Conservation (phyloP, 2,888 invertebrate genomes). For the Formica aserva region DNA sequence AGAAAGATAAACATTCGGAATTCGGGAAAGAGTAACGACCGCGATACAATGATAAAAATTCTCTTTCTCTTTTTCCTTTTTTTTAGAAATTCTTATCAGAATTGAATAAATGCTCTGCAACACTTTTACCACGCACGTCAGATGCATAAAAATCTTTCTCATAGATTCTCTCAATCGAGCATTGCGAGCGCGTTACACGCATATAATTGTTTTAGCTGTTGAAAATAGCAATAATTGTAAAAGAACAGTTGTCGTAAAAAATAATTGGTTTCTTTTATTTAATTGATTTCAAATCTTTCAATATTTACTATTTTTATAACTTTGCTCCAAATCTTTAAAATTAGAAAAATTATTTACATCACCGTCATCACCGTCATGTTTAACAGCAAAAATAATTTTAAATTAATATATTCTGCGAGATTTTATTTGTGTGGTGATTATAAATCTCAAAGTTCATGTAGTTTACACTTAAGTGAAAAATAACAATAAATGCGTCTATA, state of each 20-base stretch:
- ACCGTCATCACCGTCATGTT: not conserved
- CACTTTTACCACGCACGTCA: not conserved
- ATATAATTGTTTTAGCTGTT: not conserved
- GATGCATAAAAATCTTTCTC: conserved; percentile 12
- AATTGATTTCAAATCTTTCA: not conserved
- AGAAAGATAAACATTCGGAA: conserved; percentile 8
- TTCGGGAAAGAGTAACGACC: conserved; percentile 20
- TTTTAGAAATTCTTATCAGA: not conserved
- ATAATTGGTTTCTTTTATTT: not conserved
- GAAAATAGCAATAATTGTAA: not conserved
- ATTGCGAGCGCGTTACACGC: not conserved
- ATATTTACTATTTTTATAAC: not conserved
- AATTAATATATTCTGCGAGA: not conserved
- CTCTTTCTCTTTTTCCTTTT: not conserved
- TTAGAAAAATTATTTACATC: not conserved
- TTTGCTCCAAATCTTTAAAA: not conserved
- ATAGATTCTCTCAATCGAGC: not conserved
- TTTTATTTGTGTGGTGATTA: not conserved
- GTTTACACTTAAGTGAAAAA: conserved; percentile 33
- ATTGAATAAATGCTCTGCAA: not conserved
- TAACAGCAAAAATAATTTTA: not conserved
- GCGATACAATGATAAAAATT: conserved; percentile 35
- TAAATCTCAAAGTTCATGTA: not conserved
- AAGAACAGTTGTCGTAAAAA: not conserved
- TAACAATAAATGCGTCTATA: conserved; percentile 63